Percentiles rank a stretch among this genome's conserved stretches.
phyloP scores from a whole-genome alignment of 2,113 vertebrate species.

The Pachycephala philippinensis region DNA sequence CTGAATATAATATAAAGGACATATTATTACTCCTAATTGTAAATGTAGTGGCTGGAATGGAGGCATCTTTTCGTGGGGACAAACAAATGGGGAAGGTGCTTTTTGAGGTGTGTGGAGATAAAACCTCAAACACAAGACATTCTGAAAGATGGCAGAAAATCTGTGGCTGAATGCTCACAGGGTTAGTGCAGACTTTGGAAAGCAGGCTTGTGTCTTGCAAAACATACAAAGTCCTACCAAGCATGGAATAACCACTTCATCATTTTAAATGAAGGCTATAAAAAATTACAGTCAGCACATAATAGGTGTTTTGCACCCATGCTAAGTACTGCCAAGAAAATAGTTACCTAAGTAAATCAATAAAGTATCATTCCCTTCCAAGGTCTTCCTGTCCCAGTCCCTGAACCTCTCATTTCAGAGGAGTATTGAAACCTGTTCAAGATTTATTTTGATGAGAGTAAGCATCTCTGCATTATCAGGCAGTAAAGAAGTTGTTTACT shows the following conservation, averaged over 20 bases:
- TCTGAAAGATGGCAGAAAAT: neutral
- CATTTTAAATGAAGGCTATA: conserved; percentile 56
- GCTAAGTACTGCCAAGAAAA: conserved; percentile 65
- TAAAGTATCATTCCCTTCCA: conserved; percentile 61
- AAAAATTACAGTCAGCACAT: conserved; percentile 49
- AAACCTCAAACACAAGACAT: neutral
- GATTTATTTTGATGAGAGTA: conserved; percentile 72
- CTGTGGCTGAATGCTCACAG: neutral
- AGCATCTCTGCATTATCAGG: conserved; percentile 64
- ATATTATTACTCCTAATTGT: neutral
- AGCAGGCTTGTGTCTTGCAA: neutral
- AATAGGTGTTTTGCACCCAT: conserved; percentile 57
- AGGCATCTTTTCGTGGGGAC: neutral
- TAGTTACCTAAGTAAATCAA: conserved; percentile 65
- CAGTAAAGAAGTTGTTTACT: conserved; percentile 63
- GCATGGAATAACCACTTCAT: conserved; percentile 57
- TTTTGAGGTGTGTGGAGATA: neutral
- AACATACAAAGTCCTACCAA: conserved; percentile 26
- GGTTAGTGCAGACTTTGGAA: neutral
- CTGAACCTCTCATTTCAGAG: conserved; percentile 56
- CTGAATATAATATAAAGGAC: neutral
- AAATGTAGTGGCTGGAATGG: neutral
- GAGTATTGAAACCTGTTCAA: conserved; percentile 53
- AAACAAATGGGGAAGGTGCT: neutral
- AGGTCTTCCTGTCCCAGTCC: conserved; percentile 52